A percentile compares a stretch with the other conserved stretches of the same genome.
These are phyloP conservation scores for Agrochola litura DNA, from an alignment of 2,888 invertebrate genomes.

Conservation along the genomic window DNA sequence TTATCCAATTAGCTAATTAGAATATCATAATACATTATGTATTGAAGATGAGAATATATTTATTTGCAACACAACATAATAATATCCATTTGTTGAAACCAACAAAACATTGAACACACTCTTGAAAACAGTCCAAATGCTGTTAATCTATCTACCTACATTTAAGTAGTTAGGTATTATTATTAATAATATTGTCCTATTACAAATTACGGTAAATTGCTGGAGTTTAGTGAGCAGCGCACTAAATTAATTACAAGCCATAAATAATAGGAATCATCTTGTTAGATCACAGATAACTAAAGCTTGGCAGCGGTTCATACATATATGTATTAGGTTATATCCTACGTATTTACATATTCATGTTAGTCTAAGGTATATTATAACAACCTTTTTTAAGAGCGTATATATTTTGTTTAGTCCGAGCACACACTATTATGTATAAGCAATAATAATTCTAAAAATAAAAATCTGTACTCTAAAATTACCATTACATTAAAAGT, in stretches of 20 bases:
- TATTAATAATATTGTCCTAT: slow-evolving; percentile 61
- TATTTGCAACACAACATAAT: slow-evolving; percentile 6
- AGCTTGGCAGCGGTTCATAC: slow-evolving; percentile 62
- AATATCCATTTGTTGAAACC: neutral
- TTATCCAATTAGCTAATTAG: slow-evolving; percentile 30
- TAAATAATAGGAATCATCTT: slow-evolving; percentile 69
- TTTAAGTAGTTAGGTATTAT: slow-evolving; percentile 21
- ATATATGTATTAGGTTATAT: slow-evolving; percentile 62
- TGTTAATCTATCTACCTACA: slow-evolving; percentile 9
- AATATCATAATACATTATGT: slow-evolving; percentile 16
- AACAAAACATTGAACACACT: slow-evolving; percentile 26
- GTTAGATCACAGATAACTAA: slow-evolving; percentile 68
- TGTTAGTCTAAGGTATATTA: slow-evolving; percentile 16
- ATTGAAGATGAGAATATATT: slow-evolving; percentile 31
- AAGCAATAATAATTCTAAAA: slow-evolving; percentile 3
- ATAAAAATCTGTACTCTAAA: neutral
- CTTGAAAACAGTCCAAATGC: slow-evolving; percentile 17
- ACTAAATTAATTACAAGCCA: slow-evolving; percentile 69
- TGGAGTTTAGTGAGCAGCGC: slow-evolving; percentile 64
- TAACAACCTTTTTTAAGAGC: slow-evolving; percentile 3
- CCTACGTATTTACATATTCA: slow-evolving; percentile 50
- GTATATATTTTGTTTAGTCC: neutral
- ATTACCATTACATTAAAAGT: no score
- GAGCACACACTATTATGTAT: neutral
- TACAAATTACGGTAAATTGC: slow-evolving; percentile 68